Percentiles rank a stretch among this genome's conserved stretches.
phyloP scores from a whole-genome alignment of 2,113 vertebrate genomes.

The Anseranas semipalmata region DNA sequence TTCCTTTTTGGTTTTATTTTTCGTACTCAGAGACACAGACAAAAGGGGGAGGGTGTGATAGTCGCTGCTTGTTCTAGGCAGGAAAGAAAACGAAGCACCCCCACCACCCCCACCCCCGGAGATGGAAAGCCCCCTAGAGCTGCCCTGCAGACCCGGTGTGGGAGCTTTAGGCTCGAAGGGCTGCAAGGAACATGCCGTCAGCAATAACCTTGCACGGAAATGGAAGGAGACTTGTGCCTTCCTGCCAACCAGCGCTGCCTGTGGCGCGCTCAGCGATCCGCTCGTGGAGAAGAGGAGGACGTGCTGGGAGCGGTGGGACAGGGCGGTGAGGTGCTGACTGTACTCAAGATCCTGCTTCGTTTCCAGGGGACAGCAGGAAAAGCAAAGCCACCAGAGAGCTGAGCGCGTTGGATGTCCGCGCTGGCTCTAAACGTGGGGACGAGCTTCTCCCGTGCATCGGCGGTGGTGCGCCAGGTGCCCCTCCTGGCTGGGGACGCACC shows the following conservation, averaged over 20 bases:
- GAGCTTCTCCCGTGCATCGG: background rate
- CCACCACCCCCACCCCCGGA: background rate
- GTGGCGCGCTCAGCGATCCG: background rate
- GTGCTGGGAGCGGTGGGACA: no score
- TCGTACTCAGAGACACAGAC: background rate
- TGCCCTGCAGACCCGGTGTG: background rate
- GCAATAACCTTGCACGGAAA: background rate
- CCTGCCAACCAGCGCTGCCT: background rate
- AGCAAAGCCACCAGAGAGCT: background rate
- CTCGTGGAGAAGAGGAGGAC: background rate
- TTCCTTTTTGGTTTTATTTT: constrained; percentile 33
- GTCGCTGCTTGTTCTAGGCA: background rate
- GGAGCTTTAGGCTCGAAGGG: background rate
- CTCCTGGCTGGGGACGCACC: background rate
- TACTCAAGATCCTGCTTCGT: no score
- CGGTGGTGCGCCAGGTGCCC: no score
- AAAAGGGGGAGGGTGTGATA: background rate
- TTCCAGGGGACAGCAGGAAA: background rate
- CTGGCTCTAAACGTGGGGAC: background rate
- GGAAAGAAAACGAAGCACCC: background rate
- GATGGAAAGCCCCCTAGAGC: background rate
- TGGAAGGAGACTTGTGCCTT: background rate
- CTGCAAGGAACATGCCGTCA: background rate
- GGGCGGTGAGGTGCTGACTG: fast-evolving
- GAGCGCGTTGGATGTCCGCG: fast-evolving